Percentiles rank a stretch among this genome's conserved stretches.
phyloP scores from a whole-genome alignment of 2,888 invertebrate species.

The Hipparchia sbordonii region DNA sequence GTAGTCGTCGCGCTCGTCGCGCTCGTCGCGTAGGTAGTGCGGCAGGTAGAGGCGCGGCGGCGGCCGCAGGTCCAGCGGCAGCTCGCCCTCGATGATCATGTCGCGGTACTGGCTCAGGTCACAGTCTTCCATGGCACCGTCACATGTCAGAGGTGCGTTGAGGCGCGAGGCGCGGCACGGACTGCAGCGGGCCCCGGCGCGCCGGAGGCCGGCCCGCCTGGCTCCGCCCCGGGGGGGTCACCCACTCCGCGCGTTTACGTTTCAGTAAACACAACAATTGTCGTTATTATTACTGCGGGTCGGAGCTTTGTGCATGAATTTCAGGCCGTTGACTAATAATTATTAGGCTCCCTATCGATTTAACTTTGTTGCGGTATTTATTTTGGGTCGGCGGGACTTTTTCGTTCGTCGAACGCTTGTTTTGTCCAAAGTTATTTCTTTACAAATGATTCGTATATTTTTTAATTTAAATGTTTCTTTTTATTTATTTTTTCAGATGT shows the following conservation, averaged over 20 bases:
- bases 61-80: slow-evolving; percentile 74
- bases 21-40: slow-evolving; percentile 70
- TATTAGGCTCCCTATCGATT: slow-evolving; percentile 80
- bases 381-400: slow-evolving; percentile 50
- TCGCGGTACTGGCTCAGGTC: slow-evolving; percentile 78
- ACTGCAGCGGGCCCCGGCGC: slow-evolving; percentile 67
- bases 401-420: slow-evolving; percentile 37
- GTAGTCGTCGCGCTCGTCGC: slow-evolving; percentile 60
- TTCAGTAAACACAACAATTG: slow-evolving; percentile 83
- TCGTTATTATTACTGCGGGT: slow-evolving; percentile 82
- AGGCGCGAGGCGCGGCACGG: slow-evolving; percentile 71
- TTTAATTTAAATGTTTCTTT: neutral
- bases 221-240: slow-evolving; percentile 58
- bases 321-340: slow-evolving; percentile 82
- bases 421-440: slow-evolving; percentile 36
- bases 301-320: slow-evolving; percentile 83
- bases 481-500: neutral
- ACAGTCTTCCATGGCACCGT: slow-evolving; percentile 76
- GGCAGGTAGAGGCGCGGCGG: slow-evolving; percentile 72
- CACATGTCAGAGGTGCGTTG: slow-evolving; percentile 76
- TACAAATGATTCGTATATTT: slow-evolving; percentile 35
- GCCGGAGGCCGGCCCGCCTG: slow-evolving; percentile 59
- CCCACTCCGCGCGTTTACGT: slow-evolving; percentile 74
- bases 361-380: slow-evolving; percentile 72
- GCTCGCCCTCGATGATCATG: slow-evolving; percentile 76